These are phyloP conservation scores for Drosophila sp. DNA, from an alignment of 1,140 invertebrate species.

Conservation along the genomic window DNA sequence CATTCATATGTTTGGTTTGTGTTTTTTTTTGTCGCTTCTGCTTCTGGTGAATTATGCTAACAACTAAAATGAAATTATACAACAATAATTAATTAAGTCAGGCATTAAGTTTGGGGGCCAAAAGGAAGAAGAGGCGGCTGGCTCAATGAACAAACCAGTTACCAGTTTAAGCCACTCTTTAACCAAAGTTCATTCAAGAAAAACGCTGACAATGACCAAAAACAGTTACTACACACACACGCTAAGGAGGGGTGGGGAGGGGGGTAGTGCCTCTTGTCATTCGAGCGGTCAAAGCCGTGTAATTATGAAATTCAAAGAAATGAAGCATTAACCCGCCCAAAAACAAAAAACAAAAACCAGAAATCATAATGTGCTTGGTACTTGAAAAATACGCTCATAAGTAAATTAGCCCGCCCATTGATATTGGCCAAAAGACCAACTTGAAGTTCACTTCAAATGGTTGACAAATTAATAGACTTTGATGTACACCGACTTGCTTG, in stretches of 20 bases:
- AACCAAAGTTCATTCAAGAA: conserved; percentile 71
- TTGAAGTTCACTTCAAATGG: conserved; percentile 38
- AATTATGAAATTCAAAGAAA: conserved; percentile 81
- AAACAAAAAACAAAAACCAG: conserved; percentile 29
- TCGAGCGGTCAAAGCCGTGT: conserved; percentile 75
- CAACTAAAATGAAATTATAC: conserved; percentile 69
- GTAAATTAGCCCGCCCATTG: conserved; percentile 64
- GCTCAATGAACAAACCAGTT: too few species aligned
- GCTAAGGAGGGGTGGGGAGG: background rate
- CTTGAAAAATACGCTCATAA: conserved; percentile 42
- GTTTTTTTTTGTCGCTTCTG: conserved; percentile 2
- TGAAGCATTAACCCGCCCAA: conserved; percentile 58
- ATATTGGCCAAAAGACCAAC: conserved; percentile 26
- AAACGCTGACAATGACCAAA: conserved; percentile 67
- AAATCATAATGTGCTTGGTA: conserved; percentile 2
- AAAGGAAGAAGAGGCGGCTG: conserved; percentile 6
- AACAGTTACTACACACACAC: conserved; percentile 48
- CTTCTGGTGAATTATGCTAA: conserved; percentile 71
- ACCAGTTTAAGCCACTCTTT: conserved; percentile 14
- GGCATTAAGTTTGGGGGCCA: conserved; percentile 32
- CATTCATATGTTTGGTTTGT: conserved; percentile 52
- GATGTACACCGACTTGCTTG: conserved; percentile 54
- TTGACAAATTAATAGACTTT: conserved; percentile 75
- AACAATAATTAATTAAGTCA: conserved; percentile 79
- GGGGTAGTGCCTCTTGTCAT: conserved; percentile 37